A percentile compares a stretch with the other conserved stretches of the same genome.
phyloP scores from a whole-genome alignment of 2,888 invertebrate genomes.

The Drosophila infuscata region DNA sequence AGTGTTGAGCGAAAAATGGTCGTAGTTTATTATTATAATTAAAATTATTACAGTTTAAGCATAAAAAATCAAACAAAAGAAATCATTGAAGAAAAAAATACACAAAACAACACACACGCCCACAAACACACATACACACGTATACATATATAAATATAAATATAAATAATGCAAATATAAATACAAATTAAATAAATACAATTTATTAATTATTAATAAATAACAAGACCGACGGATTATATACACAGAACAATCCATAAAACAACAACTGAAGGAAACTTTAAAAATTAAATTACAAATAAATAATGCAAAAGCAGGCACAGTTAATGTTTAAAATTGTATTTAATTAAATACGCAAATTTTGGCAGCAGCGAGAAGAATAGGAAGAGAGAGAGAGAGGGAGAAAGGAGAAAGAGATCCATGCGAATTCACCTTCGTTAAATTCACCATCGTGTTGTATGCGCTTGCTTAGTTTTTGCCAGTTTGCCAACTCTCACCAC shows the following conservation, averaged over 20 bases:
- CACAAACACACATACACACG: slow-evolving; percentile 25
- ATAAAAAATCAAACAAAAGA: slow-evolving; percentile 40
- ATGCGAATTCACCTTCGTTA: slow-evolving; percentile 6
- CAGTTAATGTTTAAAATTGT: slow-evolving; percentile 44
- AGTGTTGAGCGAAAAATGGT: slow-evolving; percentile 59
- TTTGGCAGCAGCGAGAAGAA: slow-evolving; percentile 12
- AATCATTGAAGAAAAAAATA: slow-evolving; percentile 30
- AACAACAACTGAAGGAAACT: slow-evolving; percentile 19
- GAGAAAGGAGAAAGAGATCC: not conserved
- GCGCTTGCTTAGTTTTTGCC: slow-evolving; percentile 12
- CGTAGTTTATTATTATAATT: slow-evolving; percentile 67
- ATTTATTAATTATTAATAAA: slow-evolving; percentile 56
- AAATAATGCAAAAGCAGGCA: slow-evolving; percentile 30
- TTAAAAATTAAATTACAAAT: slow-evolving; percentile 7
- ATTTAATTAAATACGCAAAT: slow-evolving; percentile 21
- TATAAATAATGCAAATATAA: slow-evolving; percentile 35
- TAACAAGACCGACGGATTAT: slow-evolving; percentile 15
- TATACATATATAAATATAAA: slow-evolving; percentile 33
- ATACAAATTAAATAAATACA: slow-evolving; percentile 62
- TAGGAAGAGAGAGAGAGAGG: not conserved
- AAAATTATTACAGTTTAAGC: slow-evolving; percentile 64
- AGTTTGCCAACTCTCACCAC: slow-evolving; percentile 29
- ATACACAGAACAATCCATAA: slow-evolving; percentile 18
- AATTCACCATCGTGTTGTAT: not conserved
- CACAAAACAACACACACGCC: slow-evolving; percentile 17